Evolutionary conservation across 2,888 invertebrate species (phyloP), one percentile per base, ranked within the genome.

Genomic region (Pyralis farinalis): DNA sequence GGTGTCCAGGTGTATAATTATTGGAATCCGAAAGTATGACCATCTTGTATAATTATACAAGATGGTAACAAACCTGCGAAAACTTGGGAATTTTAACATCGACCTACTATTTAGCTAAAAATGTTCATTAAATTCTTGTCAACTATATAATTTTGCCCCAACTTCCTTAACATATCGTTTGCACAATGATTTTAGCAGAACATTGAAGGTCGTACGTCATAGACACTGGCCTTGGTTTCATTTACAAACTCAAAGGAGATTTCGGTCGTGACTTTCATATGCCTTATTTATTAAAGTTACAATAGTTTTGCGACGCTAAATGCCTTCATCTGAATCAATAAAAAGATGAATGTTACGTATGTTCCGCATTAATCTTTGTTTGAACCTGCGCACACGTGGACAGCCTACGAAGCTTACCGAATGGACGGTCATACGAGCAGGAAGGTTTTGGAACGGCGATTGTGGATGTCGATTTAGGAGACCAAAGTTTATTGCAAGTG

Each of bases 231-330:
- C 78, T 82, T 80, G 80, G 65, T 66, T 71, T 71, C 66, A 68
- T 71, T 74, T 72, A 63, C 63, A 67, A 71, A 72, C 65, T 68
- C 2, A 71, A 68, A 78, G 77, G 76, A 73, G 74, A 80, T 78
- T 71, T 71, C 71, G 71, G 68, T 59, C 61, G 60, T 60, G 65
- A 67, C 65, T 72, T 68, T 65, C 64, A 62, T 53, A 63, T 54
- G 62, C 57, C 63, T 63, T 70, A 69, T 58, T 39, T 55, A 67
- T 81, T 77, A 76, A 69, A 77, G 81, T 80, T 60, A 79, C 76
- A 80, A 79, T 73, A 57, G 66, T 59, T 73, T 71, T 71, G 68
- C 71, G 48, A 74, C 72, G 70, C 58, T 58, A 70, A 72, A 62
- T 53, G 47, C 57, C 44, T 53, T 58, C 59, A 64, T 55, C 55